Conservation (phyloP, 2,888 invertebrate genomes). For the Gymnocheta viridis region DNA sequence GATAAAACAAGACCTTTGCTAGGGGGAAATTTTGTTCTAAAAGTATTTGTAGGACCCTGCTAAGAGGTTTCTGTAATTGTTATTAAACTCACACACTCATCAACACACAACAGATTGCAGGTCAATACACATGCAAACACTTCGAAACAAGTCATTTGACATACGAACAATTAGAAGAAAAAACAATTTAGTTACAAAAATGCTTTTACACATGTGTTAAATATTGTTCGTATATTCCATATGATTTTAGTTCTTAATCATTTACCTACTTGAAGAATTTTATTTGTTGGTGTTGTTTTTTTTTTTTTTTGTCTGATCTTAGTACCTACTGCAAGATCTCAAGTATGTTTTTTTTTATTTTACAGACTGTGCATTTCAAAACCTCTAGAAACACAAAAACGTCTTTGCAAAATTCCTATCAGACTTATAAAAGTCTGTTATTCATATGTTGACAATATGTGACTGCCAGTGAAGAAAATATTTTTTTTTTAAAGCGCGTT, state of each 20-base stretch:
- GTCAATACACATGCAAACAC: slow-evolving; percentile 50
- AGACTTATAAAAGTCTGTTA: slow-evolving; percentile 72
- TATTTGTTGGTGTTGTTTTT: slow-evolving; percentile 24
- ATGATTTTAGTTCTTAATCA: slow-evolving; percentile 21
- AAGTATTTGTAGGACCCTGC: slow-evolving; percentile 32
- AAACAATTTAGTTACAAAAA: neutral
- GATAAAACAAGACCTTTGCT: slow-evolving; percentile 8
- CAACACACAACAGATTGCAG: slow-evolving; percentile 45
- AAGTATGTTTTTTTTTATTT: slow-evolving; percentile 1
- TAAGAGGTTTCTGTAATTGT: slow-evolving; percentile 16
- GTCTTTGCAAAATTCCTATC: slow-evolving; percentile 71
- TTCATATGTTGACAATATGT: slow-evolving; percentile 81
- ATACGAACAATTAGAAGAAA: slow-evolving; percentile 1
- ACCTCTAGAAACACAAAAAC: slow-evolving; percentile 70
- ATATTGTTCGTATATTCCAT: slow-evolving; percentile 23
- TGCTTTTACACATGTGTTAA: slow-evolving; percentile 38
- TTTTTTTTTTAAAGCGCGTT: slow-evolving; percentile 36
- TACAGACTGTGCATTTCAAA: neutral
- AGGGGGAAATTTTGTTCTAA: slow-evolving; percentile 27
- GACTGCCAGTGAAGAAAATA: neutral
- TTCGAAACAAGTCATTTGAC: neutral
- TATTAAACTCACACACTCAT: neutral
- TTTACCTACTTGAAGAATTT: slow-evolving; percentile 71
- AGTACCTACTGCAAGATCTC: slow-evolving; percentile 61
- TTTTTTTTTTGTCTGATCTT: neutral